Evolutionary conservation across 2,113 vertebrate species (phyloP), one percentile per base, ranked within the genome.

Genomic region (Ursus arctos): DNA sequence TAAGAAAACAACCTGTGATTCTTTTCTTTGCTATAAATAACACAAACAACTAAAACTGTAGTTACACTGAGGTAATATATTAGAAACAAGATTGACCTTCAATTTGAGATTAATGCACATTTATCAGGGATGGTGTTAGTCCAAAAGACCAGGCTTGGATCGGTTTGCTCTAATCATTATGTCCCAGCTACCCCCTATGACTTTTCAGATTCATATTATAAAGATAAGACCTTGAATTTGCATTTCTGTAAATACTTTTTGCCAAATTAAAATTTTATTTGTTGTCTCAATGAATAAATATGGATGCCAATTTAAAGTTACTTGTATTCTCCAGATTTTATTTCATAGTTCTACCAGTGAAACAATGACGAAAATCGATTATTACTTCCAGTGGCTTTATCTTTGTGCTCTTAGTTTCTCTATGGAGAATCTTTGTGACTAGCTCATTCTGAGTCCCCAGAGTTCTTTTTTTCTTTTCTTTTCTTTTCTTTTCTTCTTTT

Each of bases 1-100:
- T 81, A 85, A 88, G 21, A 87, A 71, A 96, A 69, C 7, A 91
- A 59, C 86, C n/a, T 65, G 86, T 91, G 97, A 85, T 98, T 93
- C 51, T 61, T 18, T 92, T 80, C 5, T 81, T 93, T 88, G 49
- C 19, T 69, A 69, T 69, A 69, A 69, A 19, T 19, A 69, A 69
- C 43, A 33, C 16, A 91, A 59, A n/a, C 59, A 92, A 11, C 2
- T 91, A 92, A 95, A 51, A 89, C 53, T 28, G 7, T 22, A 96
- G 96, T 96, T 67, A 31, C 11, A 96, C 53, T n/a, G 61, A 92
- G n/a, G 76, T 10, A 47, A 74, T 79, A 40, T 33, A 61, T 40
- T 96, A 88, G 95, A 97, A 96, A 74, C 4, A 80, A 86, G 36
- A 53, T 43, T 77, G 36, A 40, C 15, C 2, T 81, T 80, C 53